phyloP scores from a whole-genome alignment of 2,113 vertebrate species.

The Phalacrocorax aristotelis region DNA sequence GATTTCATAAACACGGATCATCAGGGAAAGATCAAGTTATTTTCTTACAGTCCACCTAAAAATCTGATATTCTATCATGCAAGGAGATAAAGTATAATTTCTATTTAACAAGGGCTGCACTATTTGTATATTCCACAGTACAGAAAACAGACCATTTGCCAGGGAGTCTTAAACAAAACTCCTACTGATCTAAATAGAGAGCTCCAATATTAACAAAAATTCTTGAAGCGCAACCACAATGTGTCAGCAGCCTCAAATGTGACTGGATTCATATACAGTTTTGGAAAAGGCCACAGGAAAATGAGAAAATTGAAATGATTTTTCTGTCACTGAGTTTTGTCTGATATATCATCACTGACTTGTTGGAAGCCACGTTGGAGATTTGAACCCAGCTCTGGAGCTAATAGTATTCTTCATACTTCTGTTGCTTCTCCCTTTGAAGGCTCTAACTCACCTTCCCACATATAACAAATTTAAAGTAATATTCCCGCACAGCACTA shows the following conservation, averaged over 20 bases:
- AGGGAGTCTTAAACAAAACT: not conserved
- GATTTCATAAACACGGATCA: not conserved
- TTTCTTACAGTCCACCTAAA: not conserved
- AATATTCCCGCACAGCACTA: not conserved
- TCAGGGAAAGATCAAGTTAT: not conserved
- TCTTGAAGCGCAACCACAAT: accelerated
- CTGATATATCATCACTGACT: not conserved
- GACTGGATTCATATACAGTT: not conserved
- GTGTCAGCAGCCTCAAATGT: not conserved
- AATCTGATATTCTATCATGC: not conserved
- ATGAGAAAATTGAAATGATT: not conserved
- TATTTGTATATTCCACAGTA: not conserved
- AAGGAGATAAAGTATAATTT: not conserved
- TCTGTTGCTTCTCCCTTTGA: not conserved
- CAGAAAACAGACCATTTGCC: not conserved
- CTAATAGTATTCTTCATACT: not conserved
- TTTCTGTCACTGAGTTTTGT: not conserved
- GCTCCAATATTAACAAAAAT: not conserved
- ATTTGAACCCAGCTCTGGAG: not conserved
- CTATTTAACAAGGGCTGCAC: not conserved
- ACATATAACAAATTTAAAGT: not conserved
- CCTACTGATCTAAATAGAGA: not conserved
- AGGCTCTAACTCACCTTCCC: not conserved
- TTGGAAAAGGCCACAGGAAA: not conserved
- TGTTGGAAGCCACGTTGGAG: not conserved